Evolutionary conservation across 2,888 invertebrate genomes (phyloP), one percentile per base, ranked within the genome.

Genomic region (Seira ritae): DNA sequence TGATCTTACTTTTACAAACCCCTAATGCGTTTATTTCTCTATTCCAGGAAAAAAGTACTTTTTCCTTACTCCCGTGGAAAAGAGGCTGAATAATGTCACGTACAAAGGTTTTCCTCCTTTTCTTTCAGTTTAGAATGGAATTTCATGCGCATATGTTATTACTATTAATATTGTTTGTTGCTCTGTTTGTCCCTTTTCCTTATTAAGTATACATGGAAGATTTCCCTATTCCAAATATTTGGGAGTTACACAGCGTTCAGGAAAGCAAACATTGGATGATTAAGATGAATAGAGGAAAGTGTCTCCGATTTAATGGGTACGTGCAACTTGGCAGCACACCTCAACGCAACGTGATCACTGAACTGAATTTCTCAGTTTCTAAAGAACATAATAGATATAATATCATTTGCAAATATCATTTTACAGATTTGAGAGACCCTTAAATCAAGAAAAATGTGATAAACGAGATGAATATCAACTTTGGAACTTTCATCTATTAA

Each of bases 401-500:
- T n/a, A n/a, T n/a, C n/a, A n/a, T n/a, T n/a, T n/a, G n/a, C n/a
- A n/a, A n/a, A n/a, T n/a, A n/a, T n/a, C n/a, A 23, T 55, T 55
- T 37, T 1, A 37, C 66, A 84, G 84, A 24, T 65, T 84, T 62
- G 77, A 84, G 12, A 77, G 69, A 17, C 69, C 77, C 6, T 24
- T 84, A 17, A 60, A 24, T 3, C 75, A 73, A 65, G 84, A 77
- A 68, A 84, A 84, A 73, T 84, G 84, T 69, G 84, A 80, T 68
- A 68, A 70, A 23, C 46, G 22, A 6, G 73, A 72, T 12, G 71
- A 68, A 15, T 71, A 46, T 72, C 84, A 84, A 69, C 31, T 84
- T 37, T 84, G 84, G 84, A 80, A 84, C 50, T 80, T 84, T 65
- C 84, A 84, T 65, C 65, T 84, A n/a, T 37, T 84, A 8, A 80